Conservation (phyloP, 1,140 invertebrate species). For the Pomacea maculata region DNA sequence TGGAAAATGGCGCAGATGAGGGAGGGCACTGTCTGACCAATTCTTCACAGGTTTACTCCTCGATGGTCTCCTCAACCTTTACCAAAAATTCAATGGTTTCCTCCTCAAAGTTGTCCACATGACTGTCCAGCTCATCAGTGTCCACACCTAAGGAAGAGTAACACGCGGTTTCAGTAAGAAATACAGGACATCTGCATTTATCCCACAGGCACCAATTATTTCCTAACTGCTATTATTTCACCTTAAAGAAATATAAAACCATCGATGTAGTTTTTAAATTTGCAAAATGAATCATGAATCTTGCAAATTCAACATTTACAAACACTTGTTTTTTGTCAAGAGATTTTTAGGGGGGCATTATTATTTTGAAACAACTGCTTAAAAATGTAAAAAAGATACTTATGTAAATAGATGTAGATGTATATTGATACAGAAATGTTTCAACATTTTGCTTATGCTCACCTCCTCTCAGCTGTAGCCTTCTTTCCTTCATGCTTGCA, state of each 20-base stretch:
- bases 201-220: neutral
- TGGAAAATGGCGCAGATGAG: neutral
- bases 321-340: no score
- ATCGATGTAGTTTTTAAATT: neutral
- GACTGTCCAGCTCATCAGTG: slow-evolving; percentile 87
- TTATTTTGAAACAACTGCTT: no score
- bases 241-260: neutral
- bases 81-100: slow-evolving; percentile 97
- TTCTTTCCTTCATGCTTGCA: slow-evolving; percentile 78
- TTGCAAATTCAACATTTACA: neutral
- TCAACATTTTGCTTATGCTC: slow-evolving; percentile 63
- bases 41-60: slow-evolving; percentile 66
- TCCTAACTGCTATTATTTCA: no score
- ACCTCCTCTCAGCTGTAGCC: slow-evolving; percentile 88
- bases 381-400: no score
- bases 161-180: neutral
- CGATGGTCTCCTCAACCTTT: slow-evolving; percentile 89
- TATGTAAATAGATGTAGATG: no score
- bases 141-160: slow-evolving; percentile 81
- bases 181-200: slow-evolving; percentile 1
- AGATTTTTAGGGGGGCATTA: no score
- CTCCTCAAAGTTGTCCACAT: slow-evolving; percentile 89
- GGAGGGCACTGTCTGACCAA: neutral
- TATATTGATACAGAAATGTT: neutral
- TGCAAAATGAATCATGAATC: neutral